Conservation (phyloP, 2,113 vertebrate species). For the Oreochromis tanganicae region DNA sequence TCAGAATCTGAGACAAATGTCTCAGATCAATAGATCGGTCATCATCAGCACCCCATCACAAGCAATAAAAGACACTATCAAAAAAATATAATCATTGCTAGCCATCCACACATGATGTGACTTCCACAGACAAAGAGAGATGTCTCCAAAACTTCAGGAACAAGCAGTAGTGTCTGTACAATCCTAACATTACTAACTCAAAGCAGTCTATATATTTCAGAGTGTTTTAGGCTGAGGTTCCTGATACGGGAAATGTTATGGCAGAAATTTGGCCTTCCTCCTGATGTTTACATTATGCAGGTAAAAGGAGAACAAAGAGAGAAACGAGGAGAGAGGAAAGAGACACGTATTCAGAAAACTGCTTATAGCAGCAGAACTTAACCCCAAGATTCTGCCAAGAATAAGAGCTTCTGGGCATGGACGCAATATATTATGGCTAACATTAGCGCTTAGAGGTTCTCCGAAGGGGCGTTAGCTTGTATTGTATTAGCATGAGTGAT, state of each 20-base stretch:
- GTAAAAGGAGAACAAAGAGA: conserved; percentile 23
- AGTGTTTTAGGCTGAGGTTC: not conserved
- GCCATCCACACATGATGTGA: not conserved
- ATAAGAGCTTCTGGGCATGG: conserved; percentile 15
- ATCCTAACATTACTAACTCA: not conserved
- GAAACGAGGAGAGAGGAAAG: not conserved
- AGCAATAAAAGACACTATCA: not conserved
- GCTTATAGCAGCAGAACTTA: conserved; percentile 29
- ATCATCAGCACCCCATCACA: not conserved
- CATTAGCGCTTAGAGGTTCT: not conserved
- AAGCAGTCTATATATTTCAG: not conserved
- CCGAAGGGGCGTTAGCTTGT: not conserved
- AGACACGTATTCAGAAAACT: not conserved
- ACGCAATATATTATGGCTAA: not conserved
- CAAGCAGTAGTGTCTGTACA: not conserved
- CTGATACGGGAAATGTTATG: not conserved
- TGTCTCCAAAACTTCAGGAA: rapidly evolving
- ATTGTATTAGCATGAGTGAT: not conserved
- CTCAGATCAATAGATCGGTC: not conserved
- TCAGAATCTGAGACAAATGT: not conserved
- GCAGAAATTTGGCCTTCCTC: conserved; percentile 17
- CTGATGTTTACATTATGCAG: conserved; percentile 53
- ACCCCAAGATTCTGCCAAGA: not conserved
- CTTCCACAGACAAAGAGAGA: not conserved
- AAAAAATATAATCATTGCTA: not conserved